Conservation (phyloP, 2,113 vertebrate species). For the Arvicanthis niloticus region DNA sequence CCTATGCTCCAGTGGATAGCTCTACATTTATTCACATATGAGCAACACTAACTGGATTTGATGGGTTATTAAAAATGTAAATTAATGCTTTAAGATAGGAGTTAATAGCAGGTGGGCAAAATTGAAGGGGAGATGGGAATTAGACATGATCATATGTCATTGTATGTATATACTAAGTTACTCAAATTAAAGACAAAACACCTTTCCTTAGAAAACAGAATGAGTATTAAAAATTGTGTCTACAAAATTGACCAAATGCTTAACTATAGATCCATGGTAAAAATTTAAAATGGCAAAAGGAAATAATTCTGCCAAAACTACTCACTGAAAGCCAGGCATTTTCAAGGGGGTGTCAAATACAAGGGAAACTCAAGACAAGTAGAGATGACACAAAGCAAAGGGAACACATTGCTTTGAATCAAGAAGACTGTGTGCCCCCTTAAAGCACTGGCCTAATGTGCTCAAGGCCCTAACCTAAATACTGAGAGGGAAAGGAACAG, state of each 20-base stretch:
- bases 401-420: rapidly evolving
- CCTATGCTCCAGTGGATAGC: not conserved
- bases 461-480: too few relatives aligned
- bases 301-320: not conserved
- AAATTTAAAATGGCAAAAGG: not conserved
- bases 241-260: not conserved
- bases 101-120: not conserved
- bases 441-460: not conserved
- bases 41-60: not conserved
- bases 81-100: not conserved
- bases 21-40: not conserved
- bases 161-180: not conserved
- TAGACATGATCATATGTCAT: not conserved
- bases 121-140: not conserved
- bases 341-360: not conserved
- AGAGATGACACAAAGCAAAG: not conserved
- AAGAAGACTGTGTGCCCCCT: not conserved
- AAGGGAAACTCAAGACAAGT: not conserved
- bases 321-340: not conserved
- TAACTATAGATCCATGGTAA: not conserved
- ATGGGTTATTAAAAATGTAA: not conserved
- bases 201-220: not conserved
- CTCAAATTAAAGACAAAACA: not conserved
- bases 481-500: not conserved
- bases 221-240: not conserved